Base-by-base conservation (phyloP, 2,113 vertebrate species). In the Indicator indicator region DNA sequence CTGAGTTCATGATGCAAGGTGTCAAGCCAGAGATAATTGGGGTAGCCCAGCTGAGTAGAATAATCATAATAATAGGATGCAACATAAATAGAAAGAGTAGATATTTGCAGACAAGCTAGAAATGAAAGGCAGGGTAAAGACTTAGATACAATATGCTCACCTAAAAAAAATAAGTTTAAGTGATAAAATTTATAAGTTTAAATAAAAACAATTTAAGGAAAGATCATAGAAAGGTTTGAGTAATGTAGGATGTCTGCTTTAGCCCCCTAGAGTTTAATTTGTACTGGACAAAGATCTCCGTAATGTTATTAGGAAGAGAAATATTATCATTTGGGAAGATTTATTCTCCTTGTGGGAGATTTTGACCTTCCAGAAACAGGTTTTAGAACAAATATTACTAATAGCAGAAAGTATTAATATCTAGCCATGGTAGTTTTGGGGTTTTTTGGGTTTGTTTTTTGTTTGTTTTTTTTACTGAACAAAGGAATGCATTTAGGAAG, bases 191-290 rank as follows among this genome's bases (percentile, higher is more conserved):
- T 11, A 5, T 77, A 89, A 59, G 11, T 93, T 73, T 80, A 46
- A 67, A 42, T 67, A 30, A 83, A 85, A 60, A 55, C 33, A 92
- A 40, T 71, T 65, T 68, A 79, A 77, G 59, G 32, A 74, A 93
- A 42, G 42, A 68, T 88, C 3, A 0, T 71, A 8, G 86, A 88
- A 88, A 83, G 42, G 11, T 46, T 88, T 91, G 56, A 64, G 46
- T 94, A 91, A 80, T 71, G 42, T 33, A 93, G 52, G 56, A 78
- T 79, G 46, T 67, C 85, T 94, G 72, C 76, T 83, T 86, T 81
- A 96, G 52, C 4, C 76, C 90, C 46, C 95, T 92, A 64, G 90
- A 94, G 92, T 95, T 96, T 93, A 94, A 95, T 96, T 94, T 94
- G 76, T 1, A 0, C 33, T 83, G 48, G 80, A 88, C 90, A 83